Conservation (phyloP, 2,113 vertebrate species). For the Rhinolophus ferrumequinum region DNA sequence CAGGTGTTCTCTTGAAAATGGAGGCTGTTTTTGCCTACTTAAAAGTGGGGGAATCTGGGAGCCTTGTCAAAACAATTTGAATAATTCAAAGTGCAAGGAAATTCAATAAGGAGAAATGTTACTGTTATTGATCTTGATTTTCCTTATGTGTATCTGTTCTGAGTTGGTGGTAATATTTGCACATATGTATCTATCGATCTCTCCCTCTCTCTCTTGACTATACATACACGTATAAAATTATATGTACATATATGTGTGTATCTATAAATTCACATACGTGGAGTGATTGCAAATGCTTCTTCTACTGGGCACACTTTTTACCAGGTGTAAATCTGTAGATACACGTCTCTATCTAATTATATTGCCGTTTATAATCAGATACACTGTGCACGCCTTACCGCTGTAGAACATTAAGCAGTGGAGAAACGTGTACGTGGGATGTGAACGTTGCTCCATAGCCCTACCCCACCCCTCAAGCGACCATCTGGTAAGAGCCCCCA, state of each 20-base stretch:
- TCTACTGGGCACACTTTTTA: not conserved
- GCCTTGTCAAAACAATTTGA: constrained; percentile 18
- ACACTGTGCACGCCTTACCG: not conserved
- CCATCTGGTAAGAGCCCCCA: not conserved
- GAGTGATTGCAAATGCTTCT: not conserved
- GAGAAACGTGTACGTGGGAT: not conserved
- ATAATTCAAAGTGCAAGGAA: not conserved
- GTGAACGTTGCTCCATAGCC: not conserved
- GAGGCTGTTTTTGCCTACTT: not conserved
- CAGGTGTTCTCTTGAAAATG: not conserved
- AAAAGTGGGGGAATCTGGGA: not conserved
- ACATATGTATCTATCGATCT: not conserved
- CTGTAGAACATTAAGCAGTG: not conserved
- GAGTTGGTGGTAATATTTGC: not conserved
- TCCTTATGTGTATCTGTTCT: not conserved
- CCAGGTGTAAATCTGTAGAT: not conserved
- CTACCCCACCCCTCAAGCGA: not conserved
- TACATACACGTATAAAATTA: too few species aligned
- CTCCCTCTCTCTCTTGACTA: not conserved
- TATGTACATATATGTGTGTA: not conserved
- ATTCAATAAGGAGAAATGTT: constrained; percentile 4
- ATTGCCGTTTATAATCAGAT: not conserved
- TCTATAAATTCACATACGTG: not conserved
- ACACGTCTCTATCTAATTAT: not conserved
- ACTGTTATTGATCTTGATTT: constrained; percentile 7